A percentile compares a stretch with the other conserved stretches of the same genome.
Evolutionary conservation across 2,113 vertebrate genomes (phyloP).

Genomic region (Chloropsis cyanopogon): DNA sequence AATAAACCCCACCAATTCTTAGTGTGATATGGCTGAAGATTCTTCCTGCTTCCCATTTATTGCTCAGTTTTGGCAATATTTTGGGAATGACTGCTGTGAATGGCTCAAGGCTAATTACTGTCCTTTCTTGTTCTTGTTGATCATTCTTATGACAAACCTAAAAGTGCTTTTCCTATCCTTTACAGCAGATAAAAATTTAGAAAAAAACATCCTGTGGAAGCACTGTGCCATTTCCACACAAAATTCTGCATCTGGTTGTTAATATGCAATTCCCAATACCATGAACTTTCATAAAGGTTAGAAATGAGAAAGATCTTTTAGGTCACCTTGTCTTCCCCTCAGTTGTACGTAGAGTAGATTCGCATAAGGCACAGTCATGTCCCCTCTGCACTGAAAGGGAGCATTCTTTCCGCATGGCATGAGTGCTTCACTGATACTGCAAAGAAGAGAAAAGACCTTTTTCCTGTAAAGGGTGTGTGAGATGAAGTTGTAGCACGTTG

Average conservation of each 20-base stretch:
- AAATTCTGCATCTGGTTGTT: background rate
- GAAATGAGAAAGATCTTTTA: background rate
- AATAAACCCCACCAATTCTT: background rate
- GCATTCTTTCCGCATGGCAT: conserved; percentile 9
- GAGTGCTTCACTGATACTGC: conserved; percentile 38
- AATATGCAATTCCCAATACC: background rate
- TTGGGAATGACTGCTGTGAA: background rate
- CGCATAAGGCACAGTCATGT: conserved; percentile 17
- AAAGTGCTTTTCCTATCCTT: background rate
- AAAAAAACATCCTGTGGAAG: background rate
- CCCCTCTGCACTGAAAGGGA: conserved; percentile 26
- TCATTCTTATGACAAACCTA: background rate
- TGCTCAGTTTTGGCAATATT: background rate
- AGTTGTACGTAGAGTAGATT: background rate
- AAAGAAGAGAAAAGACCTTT: conserved; percentile 37
- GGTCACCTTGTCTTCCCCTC: background rate
- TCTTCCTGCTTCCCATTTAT: background rate
- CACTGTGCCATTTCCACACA: background rate
- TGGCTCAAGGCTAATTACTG: background rate
- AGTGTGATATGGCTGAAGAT: fast-evolving
- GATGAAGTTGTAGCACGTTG: conserved; percentile 59
- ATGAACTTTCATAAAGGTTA: background rate
- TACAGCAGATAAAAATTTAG: background rate
- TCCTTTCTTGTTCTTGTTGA: background rate
- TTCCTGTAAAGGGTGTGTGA: conserved; percentile 53